These are phyloP conservation scores for Rhopalosiphum maidis DNA, from an alignment of 1,140 invertebrate species.

Conservation along the genomic window DNA sequence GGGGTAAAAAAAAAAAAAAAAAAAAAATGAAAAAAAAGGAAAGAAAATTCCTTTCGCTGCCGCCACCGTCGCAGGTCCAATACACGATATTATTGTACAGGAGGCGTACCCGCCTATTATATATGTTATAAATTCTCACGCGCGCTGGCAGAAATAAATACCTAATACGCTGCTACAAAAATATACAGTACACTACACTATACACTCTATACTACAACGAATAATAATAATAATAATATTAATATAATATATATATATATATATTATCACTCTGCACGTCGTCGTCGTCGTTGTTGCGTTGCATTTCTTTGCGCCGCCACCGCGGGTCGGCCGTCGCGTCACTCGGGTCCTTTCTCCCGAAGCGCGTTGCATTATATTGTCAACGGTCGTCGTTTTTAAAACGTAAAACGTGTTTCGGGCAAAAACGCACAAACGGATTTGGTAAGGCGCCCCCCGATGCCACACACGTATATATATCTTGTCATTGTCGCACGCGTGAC, in stretches of 20 bases:
- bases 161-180: neutral
- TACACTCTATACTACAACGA: neutral
- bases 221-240: neutral
- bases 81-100: neutral
- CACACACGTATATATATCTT: neutral
- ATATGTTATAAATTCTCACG: neutral
- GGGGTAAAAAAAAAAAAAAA: neutral
- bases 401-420: conserved; percentile 28
- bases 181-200: too few relatives aligned
- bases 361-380: neutral
- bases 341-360: neutral
- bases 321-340: too few relatives aligned
- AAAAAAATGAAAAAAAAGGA: neutral
- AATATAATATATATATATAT: too few relatives aligned
- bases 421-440: neutral
- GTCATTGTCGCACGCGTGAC: too few relatives aligned
- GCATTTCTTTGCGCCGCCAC: neutral
- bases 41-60: neutral
- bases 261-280: too few relatives aligned
- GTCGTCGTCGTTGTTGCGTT: neutral
- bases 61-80: neutral
- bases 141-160: neutral
- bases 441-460: neutral
- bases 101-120: too few relatives aligned
- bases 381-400: conserved; percentile 5